A percentile compares a stretch with the other conserved stretches of the same genome.
Evolutionary conservation across 2,888 invertebrate species (phyloP).

Genomic region (Polydrusus tereticollis): DNA sequence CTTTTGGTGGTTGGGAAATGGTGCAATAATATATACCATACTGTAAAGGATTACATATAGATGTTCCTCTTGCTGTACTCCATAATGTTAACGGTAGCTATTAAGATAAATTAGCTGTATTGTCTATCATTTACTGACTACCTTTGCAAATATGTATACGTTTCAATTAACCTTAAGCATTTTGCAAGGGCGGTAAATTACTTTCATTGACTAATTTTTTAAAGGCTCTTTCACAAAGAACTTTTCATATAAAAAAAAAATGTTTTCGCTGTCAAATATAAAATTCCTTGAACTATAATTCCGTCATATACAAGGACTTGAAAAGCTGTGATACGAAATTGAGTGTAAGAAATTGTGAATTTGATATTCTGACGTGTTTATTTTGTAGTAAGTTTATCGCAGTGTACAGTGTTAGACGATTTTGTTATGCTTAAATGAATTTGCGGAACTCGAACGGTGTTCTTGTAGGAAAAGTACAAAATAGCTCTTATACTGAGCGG

Average conservation of each 20-base stretch:
- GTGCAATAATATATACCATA: slow-evolving; percentile 62
- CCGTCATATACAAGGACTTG: slow-evolving; percentile 37
- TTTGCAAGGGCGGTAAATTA: too few relatives aligned
- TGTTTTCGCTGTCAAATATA: slow-evolving; percentile 18
- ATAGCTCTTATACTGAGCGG: too few relatives aligned
- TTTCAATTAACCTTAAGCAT: too few relatives aligned
- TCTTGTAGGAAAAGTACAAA: too few relatives aligned
- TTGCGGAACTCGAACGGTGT: too few relatives aligned
- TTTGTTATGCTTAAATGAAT: too few relatives aligned
- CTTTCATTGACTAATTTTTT: too few relatives aligned
- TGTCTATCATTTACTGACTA: too few relatives aligned
- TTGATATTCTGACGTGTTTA: slow-evolving; percentile 10
- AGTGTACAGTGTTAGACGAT: neutral
- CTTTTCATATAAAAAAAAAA: too few relatives aligned
- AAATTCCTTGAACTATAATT: slow-evolving; percentile 29
- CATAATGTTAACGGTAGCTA: neutral
- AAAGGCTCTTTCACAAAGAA: too few relatives aligned
- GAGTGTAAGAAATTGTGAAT: slow-evolving; percentile 17
- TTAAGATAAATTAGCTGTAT: too few relatives aligned
- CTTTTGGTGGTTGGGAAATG: slow-evolving; percentile 67
- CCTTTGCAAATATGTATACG: too few relatives aligned
- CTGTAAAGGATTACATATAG: slow-evolving; percentile 15
- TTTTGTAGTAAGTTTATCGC: slow-evolving; percentile 7
- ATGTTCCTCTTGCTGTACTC: neutral
- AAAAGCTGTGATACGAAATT: slow-evolving; percentile 36